phyloP scores from a whole-genome alignment of 2,888 invertebrate species.

The Drosophila lacicola region DNA sequence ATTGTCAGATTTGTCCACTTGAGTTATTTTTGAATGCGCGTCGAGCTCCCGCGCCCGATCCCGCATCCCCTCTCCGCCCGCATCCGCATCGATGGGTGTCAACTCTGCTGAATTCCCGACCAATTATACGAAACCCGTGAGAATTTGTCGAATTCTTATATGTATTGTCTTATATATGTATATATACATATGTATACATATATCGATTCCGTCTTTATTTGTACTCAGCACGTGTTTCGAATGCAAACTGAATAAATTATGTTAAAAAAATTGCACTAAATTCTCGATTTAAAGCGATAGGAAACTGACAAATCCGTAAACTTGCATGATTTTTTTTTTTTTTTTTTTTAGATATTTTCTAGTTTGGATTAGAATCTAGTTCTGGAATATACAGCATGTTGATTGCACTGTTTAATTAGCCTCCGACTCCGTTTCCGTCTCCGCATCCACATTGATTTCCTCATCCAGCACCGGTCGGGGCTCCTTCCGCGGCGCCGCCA shows the following conservation, averaged over 20 bases:
- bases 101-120: conserved; percentile 68
- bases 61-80: conserved; percentile 3
- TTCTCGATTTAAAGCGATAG: conserved; percentile 64
- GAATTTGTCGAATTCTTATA: conserved; percentile 48
- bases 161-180: conserved; percentile 10
- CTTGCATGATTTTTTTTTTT: conserved; percentile 6
- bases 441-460: conserved; percentile 92
- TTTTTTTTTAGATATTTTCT: conserved; percentile 12
- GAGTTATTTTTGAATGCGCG: conserved; percentile 76
- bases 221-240: conserved; percentile 67
- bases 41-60: conserved; percentile 39
- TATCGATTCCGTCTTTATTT: conserved; percentile 64
- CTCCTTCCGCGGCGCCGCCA: conserved; percentile 46
- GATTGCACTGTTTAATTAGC: conserved; percentile 50
- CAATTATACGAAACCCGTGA: conserved; percentile 81
- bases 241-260: conserved; percentile 70
- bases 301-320: conserved; percentile 42
- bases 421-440: conserved; percentile 85
- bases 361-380: conserved; percentile 6
- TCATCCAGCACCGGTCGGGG: conserved; percentile 83
- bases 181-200: conserved; percentile 33
- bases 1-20: conserved; percentile 82
- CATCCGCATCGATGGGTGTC: conserved; percentile 60
- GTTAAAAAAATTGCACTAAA: conserved; percentile 72
- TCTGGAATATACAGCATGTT: conserved; percentile 14